Percentiles rank a stretch among this genome's conserved stretches.
phyloP scores from a whole-genome alignment of 2,797 vertebrate species.

The Argentina silus region DNA sequence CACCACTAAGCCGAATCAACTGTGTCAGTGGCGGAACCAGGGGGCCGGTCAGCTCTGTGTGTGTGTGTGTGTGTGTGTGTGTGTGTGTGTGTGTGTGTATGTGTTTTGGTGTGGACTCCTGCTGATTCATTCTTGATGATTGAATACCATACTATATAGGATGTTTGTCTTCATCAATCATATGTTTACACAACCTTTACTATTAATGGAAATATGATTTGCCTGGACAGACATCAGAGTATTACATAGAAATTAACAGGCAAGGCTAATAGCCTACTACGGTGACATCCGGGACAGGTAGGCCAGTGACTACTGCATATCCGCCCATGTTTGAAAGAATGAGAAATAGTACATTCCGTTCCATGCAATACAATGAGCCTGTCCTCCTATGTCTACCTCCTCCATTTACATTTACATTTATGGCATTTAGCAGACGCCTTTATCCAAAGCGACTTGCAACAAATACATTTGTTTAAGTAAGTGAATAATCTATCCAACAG shows the following conservation, averaged over 20 bases:
- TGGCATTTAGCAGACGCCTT: no score
- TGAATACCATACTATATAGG: constrained; percentile 22
- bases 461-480: no score
- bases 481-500: no score
- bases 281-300: not conserved
- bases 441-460: no score
- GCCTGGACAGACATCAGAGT: not conserved
- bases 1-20: not conserved
- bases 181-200: constrained; percentile 56
- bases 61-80: constrained; percentile 6
- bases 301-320: no score
- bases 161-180: constrained; percentile 64
- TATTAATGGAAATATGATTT: constrained; percentile 32
- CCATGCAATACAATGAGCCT: no score
- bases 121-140: constrained; percentile 47
- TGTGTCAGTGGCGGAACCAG: not conserved
- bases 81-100: not conserved
- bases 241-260: not conserved
- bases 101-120: constrained; percentile 55
- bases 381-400: no score
- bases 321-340: not conserved
- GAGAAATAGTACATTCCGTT: not conserved
- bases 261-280: not conserved
- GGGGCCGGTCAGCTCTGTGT: not conserved
- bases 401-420: no score